These are phyloP conservation scores for Drosophila melanosoma DNA, from an alignment of 2,888 invertebrate genomes.

Conservation along the genomic window DNA sequence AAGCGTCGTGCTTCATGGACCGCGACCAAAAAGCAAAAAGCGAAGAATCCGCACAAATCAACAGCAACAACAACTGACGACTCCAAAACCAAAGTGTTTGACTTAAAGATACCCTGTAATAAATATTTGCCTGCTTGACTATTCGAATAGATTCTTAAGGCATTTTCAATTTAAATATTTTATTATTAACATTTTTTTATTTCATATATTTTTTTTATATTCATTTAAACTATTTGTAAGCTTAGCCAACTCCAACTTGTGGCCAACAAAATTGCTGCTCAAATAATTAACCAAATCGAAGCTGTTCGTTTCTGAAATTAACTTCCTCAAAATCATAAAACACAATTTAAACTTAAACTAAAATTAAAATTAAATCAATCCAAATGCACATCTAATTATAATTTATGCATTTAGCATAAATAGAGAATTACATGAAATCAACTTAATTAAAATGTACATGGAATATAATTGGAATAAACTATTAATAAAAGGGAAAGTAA, in stretches of 20 bases:
- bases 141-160: background rate
- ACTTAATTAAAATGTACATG: no score
- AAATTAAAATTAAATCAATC: background rate
- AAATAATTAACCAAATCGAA: background rate
- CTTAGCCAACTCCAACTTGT: background rate
- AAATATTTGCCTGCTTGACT: background rate
- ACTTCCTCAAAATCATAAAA: background rate
- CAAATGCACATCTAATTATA: no score
- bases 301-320: background rate
- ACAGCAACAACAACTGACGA: slow-evolving; percentile 1
- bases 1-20: slow-evolving; percentile 70
- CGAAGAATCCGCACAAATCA: slow-evolving; percentile 35
- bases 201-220: background rate
- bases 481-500: no score
- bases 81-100: background rate
- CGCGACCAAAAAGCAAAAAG: slow-evolving; percentile 59
- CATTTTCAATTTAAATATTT: no score
- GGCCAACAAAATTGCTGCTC: background rate
- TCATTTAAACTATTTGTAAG: background rate
- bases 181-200: background rate
- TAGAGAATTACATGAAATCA: no score
- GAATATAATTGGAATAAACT: no score
- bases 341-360: background rate
- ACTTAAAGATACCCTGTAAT: slow-evolving; percentile 10
- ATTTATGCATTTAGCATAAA: no score